Conservation (phyloP, 1,140 invertebrate species). For the Drosophila baimaii region DNA sequence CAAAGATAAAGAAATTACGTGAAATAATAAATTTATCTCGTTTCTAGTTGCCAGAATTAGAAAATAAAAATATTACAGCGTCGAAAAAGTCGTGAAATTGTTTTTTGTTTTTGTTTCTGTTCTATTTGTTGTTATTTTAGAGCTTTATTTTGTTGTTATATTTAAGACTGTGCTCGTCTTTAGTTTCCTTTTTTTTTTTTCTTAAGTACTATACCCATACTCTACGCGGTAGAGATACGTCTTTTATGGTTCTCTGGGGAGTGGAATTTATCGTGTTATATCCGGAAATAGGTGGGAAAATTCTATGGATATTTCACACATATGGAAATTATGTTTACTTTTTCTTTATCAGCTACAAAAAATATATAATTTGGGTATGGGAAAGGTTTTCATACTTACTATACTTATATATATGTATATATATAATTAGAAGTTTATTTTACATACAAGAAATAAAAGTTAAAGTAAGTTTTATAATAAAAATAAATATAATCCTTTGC, state of each 20-base stretch:
- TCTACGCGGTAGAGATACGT: constrained; percentile 2
- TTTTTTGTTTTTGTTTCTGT: constrained; percentile 1
- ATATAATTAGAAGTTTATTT: no score
- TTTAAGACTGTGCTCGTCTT: constrained; percentile 7
- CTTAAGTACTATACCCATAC: constrained; percentile 25
- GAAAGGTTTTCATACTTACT: not conserved
- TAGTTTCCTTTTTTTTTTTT: constrained; percentile 36
- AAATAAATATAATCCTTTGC: not conserved
- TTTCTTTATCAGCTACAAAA: not conserved
- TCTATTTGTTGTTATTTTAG: constrained; percentile 5
- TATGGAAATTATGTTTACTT: not conserved
- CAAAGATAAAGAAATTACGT: constrained; percentile 59
- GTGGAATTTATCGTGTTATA: constrained; percentile 15
- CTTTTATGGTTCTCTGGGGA: constrained; percentile 17
- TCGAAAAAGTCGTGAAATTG: constrained; percentile 20
- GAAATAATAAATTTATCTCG: constrained; percentile 58
- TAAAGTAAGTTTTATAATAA: not conserved
- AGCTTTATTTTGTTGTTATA: constrained; percentile 3
- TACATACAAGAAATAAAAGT: no score
- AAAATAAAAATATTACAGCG: constrained; percentile 36
- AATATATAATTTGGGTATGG: not conserved
- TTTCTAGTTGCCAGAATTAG: constrained; percentile 19
- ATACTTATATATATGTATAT: not conserved
- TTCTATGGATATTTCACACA: not conserved
- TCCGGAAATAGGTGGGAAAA: constrained; percentile 11